Evolutionary conservation across 2,797 vertebrate species (phyloP).

Genomic region (Arctocebus calabarensis): DNA sequence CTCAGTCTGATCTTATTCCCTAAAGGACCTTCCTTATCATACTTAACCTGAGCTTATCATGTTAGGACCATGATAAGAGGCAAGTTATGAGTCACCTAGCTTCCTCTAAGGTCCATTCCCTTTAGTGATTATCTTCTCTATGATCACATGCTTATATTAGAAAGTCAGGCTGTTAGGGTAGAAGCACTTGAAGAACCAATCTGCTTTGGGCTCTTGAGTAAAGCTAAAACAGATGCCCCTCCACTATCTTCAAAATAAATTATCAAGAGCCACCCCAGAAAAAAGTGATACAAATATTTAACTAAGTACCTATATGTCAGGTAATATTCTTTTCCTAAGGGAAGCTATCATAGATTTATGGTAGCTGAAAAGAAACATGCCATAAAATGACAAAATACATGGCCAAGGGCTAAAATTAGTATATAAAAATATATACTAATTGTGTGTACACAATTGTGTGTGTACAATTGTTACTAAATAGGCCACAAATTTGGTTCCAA

Average conservation of each 20-base stretch:
- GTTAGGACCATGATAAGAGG: neutral
- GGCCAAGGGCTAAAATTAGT: neutral
- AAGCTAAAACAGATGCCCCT: slow-evolving; percentile 42
- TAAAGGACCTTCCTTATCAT: slow-evolving; percentile 1
- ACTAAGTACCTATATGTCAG: slow-evolving; percentile 13
- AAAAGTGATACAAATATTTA: slow-evolving; percentile 18
- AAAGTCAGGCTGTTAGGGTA: neutral
- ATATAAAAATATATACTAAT: neutral
- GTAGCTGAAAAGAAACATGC: neutral
- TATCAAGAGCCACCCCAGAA: neutral
- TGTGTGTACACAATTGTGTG: neutral
- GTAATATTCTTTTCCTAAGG: neutral
- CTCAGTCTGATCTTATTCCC: neutral
- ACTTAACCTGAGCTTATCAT: neutral
- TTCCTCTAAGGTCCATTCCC: neutral
- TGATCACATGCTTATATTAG: slow-evolving; percentile 10
- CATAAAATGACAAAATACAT: slow-evolving; percentile 30
- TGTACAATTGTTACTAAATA: neutral
- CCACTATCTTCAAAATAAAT: slow-evolving; percentile 39
- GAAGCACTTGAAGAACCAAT: slow-evolving; percentile 21
- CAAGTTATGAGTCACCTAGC: neutral
- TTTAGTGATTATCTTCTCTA: slow-evolving; percentile 42
- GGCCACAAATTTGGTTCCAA: slow-evolving; percentile 21
- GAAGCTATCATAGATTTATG: neutral
- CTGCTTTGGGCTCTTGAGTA: neutral